Base-by-base conservation (phyloP, 2,113 vertebrate species). In the Arvicanthis niloticus region DNA sequence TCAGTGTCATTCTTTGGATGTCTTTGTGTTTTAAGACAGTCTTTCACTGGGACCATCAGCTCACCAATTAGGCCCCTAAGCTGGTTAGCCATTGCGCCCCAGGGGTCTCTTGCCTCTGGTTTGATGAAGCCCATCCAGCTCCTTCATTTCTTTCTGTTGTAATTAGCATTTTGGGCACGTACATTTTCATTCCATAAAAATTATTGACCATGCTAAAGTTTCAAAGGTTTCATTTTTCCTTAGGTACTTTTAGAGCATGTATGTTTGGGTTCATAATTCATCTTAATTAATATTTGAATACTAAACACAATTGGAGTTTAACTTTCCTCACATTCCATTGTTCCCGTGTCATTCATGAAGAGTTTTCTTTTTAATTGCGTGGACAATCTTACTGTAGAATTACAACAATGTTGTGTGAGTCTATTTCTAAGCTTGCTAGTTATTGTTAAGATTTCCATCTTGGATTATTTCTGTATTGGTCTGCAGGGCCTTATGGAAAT, bases 61-160 rank as follows among this genome's bases (percentile, higher is more conserved):
- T 62, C 42, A n/a, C 58, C 24, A 21, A 4, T 31, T 42, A 62
- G 34, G 37, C 81, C n/a, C n/a, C n/a, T 42, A 29, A 13, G 37
- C 37, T n/a, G 21, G 21, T 53, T 26, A 26, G 53, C 80, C 53
- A 58, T 26, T 4, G 37, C 8, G 11, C 6, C 37, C 7, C 37
- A 26, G 53, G 53, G 80, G n/a, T 19, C n/a, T 15, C 15, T 42
- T 42, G n/a, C 42, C 58, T 62, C n/a, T 4, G 88, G 21, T 58
- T 58, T 60, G 34, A 37, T 81, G 34, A 82, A 94, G 34, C 4
- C 37, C 67, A 58, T 81, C 31, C 29, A 65, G 29, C 9, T 70
- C 85, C 81, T 62, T 26, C 40, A 42, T 51, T 53, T 92, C 93
- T 96, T 91, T 76, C 68, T 88, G 76, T 62, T 65, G 60, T 31